Percentiles rank a stretch among this genome's conserved stretches.
Evolutionary conservation across 2,113 vertebrate genomes (phyloP).

Genomic region (Drymodes brunneopygia): DNA sequence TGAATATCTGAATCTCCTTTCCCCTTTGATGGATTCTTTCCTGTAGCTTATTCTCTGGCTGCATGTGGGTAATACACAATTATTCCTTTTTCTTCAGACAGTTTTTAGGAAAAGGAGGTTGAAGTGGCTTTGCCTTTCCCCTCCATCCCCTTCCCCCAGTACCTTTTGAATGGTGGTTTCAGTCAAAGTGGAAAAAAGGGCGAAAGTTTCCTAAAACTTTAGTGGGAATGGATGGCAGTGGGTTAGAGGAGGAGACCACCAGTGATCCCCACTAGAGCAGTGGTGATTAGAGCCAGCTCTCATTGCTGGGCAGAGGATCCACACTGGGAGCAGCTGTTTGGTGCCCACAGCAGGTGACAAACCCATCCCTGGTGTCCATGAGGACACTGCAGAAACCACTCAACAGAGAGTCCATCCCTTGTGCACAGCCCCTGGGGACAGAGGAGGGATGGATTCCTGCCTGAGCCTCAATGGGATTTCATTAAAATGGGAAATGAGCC

Average conservation of each 20-base stretch:
- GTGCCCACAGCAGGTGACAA: background rate
- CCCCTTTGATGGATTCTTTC: slow-evolving; percentile 35
- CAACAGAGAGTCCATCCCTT: background rate
- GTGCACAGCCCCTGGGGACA: background rate
- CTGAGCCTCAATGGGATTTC: background rate
- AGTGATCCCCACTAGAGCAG: background rate
- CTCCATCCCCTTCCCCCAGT: background rate
- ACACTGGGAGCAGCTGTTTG: background rate
- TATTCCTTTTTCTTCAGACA: background rate
- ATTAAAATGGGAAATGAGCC: background rate
- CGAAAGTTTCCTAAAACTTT: background rate
- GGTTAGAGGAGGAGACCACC: background rate
- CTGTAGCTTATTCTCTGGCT: background rate
- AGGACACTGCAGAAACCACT: accelerated
- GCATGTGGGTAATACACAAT: background rate
- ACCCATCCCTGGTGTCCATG: background rate
- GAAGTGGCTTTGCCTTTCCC: background rate
- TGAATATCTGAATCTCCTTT: slow-evolving; percentile 22
- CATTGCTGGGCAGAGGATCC: background rate
- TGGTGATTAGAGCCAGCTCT: background rate
- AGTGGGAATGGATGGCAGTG: accelerated
- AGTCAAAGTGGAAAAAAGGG: background rate
- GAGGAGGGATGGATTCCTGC: background rate
- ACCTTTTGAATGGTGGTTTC: background rate
- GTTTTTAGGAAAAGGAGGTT: background rate